These are phyloP conservation scores for Haplochromis burtoni DNA, from an alignment of 2,113 vertebrate species.

Conservation along the genomic window DNA sequence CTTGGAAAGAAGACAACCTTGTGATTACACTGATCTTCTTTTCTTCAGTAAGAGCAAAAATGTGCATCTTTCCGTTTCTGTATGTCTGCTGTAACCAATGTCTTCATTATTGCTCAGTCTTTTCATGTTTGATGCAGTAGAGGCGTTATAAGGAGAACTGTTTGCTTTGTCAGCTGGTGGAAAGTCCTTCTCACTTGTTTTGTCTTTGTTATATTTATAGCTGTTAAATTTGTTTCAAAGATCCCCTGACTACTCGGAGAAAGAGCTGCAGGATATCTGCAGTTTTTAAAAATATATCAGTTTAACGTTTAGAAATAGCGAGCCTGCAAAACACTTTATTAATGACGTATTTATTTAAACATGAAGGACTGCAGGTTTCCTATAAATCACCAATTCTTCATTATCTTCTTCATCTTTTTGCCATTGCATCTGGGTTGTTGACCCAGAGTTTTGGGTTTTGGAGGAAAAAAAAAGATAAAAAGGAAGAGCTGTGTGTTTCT, in stretches of 20 bases:
- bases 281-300: neutral
- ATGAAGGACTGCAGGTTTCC: neutral
- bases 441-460: neutral
- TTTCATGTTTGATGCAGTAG: neutral
- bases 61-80: neutral
- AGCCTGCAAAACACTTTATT: neutral
- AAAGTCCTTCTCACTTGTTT: neutral
- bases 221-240: neutral
- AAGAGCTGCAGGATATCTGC: neutral
- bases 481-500: neutral
- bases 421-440: neutral
- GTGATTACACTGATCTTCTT: slow-evolving; percentile 4
- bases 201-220: neutral
- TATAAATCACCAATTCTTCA: neutral
- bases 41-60: neutral
- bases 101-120: neutral
- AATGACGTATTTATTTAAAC: neutral
- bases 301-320: neutral
- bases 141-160: fast-evolving
- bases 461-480: neutral
- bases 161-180: neutral
- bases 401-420: neutral
- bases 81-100: neutral
- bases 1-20: neutral
- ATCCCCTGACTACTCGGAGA: neutral